These are phyloP conservation scores for Acanthopagrus latus DNA, from an alignment of 2,797 vertebrate genomes.

Conservation along the genomic window DNA sequence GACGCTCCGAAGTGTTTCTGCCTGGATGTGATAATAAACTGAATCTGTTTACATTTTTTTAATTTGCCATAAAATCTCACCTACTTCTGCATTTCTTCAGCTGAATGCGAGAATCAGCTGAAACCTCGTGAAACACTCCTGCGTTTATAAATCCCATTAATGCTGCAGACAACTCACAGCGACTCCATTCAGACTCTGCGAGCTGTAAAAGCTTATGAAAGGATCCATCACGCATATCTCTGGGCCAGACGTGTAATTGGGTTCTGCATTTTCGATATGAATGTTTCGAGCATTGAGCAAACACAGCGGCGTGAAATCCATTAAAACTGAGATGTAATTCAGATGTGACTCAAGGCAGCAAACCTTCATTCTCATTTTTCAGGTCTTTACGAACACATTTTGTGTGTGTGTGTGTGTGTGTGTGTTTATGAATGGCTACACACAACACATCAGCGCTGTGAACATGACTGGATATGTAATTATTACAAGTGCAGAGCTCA, in stretches of 20 bases:
- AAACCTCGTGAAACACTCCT: not conserved
- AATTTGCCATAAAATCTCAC: no score
- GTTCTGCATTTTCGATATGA: conserved; percentile 36
- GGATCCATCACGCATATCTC: conserved; percentile 67
- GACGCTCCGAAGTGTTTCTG: not conserved
- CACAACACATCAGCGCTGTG: conserved; percentile 1
- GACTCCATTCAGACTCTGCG: conserved; percentile 14
- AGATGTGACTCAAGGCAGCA: conserved; percentile 35
- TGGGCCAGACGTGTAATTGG: conserved; percentile 40
- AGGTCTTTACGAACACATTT: not conserved
- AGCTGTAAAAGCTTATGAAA: conserved; percentile 61
- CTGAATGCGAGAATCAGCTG: not conserved
- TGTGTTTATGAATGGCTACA: conserved; percentile 13
- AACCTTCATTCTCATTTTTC: conserved; percentile 36
- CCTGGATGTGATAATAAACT: not conserved
- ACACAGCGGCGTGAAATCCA: conserved; percentile 28
- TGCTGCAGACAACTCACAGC: not conserved
- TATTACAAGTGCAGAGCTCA: conserved; percentile 1
- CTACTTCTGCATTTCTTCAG: not conserved
- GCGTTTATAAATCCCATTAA: conserved; percentile 6
- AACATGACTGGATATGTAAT: conserved; percentile 34
- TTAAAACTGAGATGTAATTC: conserved; percentile 40
- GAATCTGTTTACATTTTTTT: not conserved
- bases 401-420: not conserved
- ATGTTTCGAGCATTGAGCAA: not conserved